Evolutionary conservation across 2,888 invertebrate genomes (phyloP), one percentile per base, ranked within the genome.

Genomic region (Tiphia femorata): DNA sequence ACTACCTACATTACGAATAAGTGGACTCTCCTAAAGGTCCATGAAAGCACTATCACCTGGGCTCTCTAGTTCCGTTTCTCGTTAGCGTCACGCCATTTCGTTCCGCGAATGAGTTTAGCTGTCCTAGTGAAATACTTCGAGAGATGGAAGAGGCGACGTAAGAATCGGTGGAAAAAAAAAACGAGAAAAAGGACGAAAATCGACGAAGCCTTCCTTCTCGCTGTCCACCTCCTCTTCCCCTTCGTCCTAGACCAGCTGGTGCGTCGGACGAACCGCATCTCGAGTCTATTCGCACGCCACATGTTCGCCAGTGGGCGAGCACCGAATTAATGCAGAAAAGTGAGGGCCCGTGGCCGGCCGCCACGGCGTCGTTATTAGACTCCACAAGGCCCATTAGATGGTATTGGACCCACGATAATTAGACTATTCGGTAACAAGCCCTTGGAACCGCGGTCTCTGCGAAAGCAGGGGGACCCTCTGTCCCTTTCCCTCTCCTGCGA

Each of bases 221-320:
- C n/a, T n/a, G n/a, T n/a, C n/a, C n/a, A n/a, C n/a, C n/a, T n/a
- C n/a, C n/a, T n/a, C n/a, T n/a, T n/a, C n/a, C 65, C 59, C 75
- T 72, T 67, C 63, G 58, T 76, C 71, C 79, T 80, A 80, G 77
- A 80, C 78, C 82, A 82, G 81, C 79, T 82, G 82, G 80, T 76
- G 73, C 35, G 57, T 75, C 64, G 67, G 60, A n/a, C n/a, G 54
- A 14, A 33, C 63, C 62, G 58, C 65, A 58, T 68, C 64, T 63
- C 53, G 40, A 63, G 61, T 77, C 79, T 79, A 80, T 82, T 81
- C 82, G 83, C 83, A 82, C 78, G 67, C 83, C 83, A 83, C 82
- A 82, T 82, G 83, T 79, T 80, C 64, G 63, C 64, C 67, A 62
- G 51, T 70, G 70, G 70, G 55, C 63, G 63, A 72, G 65, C 58